These are phyloP conservation scores for Chiloscyllium punctatum DNA, from an alignment of 2,797 vertebrate genomes.

Conservation along the genomic window DNA sequence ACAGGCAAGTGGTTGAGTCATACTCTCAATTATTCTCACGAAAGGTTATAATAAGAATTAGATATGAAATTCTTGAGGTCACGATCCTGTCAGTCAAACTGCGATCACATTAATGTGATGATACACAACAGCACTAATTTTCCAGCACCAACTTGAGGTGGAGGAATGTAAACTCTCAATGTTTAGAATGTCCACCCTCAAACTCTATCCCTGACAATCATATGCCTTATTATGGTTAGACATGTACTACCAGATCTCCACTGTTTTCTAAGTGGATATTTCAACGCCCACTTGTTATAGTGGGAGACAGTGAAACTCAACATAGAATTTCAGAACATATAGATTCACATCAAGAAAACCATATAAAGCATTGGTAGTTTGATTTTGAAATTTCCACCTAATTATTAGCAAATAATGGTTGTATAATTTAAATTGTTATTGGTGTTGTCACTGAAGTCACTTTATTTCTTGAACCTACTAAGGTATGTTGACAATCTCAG, in stretches of 20 bases:
- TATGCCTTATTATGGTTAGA: not conserved
- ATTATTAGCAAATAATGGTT: not conserved
- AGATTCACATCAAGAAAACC: not conserved
- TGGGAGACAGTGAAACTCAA: not conserved
- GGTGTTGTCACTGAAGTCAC: not conserved
- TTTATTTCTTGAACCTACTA: constrained; percentile 13
- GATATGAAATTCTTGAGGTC: not conserved
- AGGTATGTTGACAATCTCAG: not conserved
- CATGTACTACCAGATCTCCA: not conserved
- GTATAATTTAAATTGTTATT: not conserved
- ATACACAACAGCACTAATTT: not conserved
- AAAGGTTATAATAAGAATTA: not conserved
- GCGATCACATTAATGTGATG: not conserved
- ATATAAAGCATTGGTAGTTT: not conserved
- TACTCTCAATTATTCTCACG: not conserved
- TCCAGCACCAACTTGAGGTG: not conserved
- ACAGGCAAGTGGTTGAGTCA: not conserved
- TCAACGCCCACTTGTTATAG: not conserved
- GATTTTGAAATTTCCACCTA: not conserved
- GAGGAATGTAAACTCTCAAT: not conserved
- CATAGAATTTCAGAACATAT: not conserved
- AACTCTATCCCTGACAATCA: not conserved
- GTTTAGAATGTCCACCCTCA: not conserved
- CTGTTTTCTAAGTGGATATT: not conserved
- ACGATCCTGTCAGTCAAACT: not conserved